Conservation (phyloP, 2,888 invertebrate species). For the Pecten maximus region DNA sequence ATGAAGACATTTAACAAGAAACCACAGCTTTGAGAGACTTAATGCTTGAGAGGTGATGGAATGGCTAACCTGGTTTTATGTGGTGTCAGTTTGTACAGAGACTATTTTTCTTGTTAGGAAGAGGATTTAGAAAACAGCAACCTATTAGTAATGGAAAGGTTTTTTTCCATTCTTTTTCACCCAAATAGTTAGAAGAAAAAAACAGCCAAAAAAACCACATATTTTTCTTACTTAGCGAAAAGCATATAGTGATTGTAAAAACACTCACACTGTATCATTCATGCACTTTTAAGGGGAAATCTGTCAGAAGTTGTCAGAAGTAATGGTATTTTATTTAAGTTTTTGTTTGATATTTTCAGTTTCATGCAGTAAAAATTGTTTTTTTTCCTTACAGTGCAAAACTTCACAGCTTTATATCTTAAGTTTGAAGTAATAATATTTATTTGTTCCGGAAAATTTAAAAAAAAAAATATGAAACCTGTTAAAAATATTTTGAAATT, state of each 20-base stretch:
- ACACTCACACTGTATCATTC: not conserved
- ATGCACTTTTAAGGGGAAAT: not conserved
- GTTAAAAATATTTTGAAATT: too few species aligned
- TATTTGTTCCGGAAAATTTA: too few species aligned
- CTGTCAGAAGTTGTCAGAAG: too few species aligned
- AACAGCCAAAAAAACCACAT: not conserved
- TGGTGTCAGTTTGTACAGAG: not conserved
- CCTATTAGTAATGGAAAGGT: not conserved
- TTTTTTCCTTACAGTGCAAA: too few species aligned
- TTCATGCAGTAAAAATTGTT: too few species aligned
- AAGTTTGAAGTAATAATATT: too few species aligned
- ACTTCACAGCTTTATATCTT: too few species aligned
- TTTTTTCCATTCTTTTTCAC: not conserved
- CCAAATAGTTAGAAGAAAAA: not conserved
- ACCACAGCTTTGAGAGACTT: not conserved
- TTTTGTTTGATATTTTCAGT: too few species aligned
- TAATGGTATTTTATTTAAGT: too few species aligned
- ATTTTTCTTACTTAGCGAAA: not conserved
- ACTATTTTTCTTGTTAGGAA: not conserved
- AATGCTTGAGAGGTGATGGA: slow-evolving; percentile 8
- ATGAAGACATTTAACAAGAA: not conserved
- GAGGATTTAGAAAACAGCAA: not conserved
- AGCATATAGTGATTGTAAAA: not conserved
- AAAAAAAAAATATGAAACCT: too few species aligned
- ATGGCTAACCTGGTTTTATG: not conserved